A percentile compares a stretch with the other conserved stretches of the same genome.
phyloP scores from a whole-genome alignment of 1,140 invertebrate species.

The Hormaphis cornu region DNA sequence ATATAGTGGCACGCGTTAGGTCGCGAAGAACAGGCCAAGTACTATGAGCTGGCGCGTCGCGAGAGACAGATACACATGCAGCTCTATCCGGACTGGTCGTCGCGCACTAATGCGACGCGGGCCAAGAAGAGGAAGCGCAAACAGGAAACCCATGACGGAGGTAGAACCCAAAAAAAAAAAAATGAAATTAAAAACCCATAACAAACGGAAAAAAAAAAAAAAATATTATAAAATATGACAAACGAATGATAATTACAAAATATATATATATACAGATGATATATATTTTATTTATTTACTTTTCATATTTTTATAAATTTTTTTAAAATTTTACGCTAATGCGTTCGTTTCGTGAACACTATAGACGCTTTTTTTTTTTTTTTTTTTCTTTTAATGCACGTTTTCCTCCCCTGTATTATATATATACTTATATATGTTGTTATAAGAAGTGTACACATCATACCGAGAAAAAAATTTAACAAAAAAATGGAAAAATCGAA shows the following conservation, averaged over 20 bases:
- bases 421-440: neutral
- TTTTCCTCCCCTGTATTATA: slow-evolving; percentile 2
- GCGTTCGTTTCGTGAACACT: slow-evolving; percentile 27
- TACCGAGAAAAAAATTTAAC: neutral
- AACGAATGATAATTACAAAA: slow-evolving; percentile 5
- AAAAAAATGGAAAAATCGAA: slow-evolving; percentile 11
- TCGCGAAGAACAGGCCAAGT: slow-evolving; percentile 97
- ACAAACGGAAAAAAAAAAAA: neutral
- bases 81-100: slow-evolving; percentile 98
- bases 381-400: slow-evolving; percentile 32
- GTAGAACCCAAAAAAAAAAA: slow-evolving; percentile 46
- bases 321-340: slow-evolving; percentile 30
- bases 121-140: slow-evolving; percentile 99
- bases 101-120: slow-evolving; percentile 92
- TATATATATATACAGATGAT: neutral
- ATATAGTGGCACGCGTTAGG: slow-evolving; percentile 94
- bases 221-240: neutral
- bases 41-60: slow-evolving; percentile 97
- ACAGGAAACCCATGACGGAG: slow-evolving; percentile 94
- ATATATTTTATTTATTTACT: slow-evolving; percentile 22
- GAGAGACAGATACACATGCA: slow-evolving; percentile 98
- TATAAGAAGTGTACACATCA: too few relatives aligned
- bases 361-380: slow-evolving; percentile 25
- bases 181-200: slow-evolving; percentile 4
- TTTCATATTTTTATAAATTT: slow-evolving; percentile 5